Percentiles rank a stretch among this genome's conserved stretches.
Conservation (phyloP, 2,888 invertebrate species). For the Orthosia cruda region DNA sequence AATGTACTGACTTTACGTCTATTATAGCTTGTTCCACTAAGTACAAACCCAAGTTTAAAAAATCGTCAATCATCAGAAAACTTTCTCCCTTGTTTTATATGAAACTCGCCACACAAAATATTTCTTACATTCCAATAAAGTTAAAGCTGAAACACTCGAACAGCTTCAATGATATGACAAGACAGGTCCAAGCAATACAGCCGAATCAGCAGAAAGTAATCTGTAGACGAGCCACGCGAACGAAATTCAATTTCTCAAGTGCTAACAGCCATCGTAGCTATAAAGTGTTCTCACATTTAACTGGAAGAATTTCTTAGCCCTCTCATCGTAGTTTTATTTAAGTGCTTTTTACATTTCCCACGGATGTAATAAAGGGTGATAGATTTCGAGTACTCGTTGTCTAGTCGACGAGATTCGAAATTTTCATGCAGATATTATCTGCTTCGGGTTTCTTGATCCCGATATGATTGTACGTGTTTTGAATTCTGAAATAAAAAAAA, state of each 20-base stretch:
- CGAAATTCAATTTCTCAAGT: constrained; percentile 74
- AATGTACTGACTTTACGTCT: too few relatives aligned
- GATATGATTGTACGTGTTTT: constrained; percentile 32
- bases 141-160: constrained; percentile 23
- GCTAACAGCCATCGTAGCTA: constrained; percentile 63
- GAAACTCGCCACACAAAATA: constrained; percentile 2
- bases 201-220: constrained; percentile 73
- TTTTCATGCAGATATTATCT: constrained; percentile 42
- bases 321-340: constrained; percentile 55
- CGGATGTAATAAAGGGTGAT: constrained; percentile 54
- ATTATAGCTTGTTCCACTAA: neutral
- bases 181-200: constrained; percentile 65
- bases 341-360: constrained; percentile 55
- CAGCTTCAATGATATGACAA: constrained; percentile 50
- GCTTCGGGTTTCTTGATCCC: constrained; percentile 33
- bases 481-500: constrained; percentile 33
- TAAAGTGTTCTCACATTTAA: constrained; percentile 64
- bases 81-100: neutral
- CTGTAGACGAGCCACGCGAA: constrained; percentile 67
- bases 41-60: neutral
- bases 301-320: constrained; percentile 53
- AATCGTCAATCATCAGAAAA: neutral
- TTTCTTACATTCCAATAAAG: constrained; percentile 22
- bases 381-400: constrained; percentile 49
- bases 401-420: constrained; percentile 35